These are phyloP conservation scores for Phoeniculus purpureus DNA, from an alignment of 2,797 vertebrate genomes.

Conservation along the genomic window DNA sequence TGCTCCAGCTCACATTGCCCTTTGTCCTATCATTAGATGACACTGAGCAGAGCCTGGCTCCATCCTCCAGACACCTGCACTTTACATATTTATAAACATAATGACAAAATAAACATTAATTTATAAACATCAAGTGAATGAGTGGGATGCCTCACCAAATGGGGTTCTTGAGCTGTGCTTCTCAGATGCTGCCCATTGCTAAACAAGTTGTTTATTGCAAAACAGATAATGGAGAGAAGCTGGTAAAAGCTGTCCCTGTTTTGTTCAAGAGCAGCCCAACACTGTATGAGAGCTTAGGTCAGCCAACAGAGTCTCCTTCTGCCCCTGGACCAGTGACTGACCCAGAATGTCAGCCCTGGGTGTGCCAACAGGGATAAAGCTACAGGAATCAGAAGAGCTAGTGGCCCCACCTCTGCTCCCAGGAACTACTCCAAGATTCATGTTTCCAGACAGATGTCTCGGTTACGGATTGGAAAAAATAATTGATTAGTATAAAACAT, in stretches of 20 bases:
- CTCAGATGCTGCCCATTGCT: background rate
- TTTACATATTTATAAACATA: too few species aligned
- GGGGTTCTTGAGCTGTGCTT: rapidly evolving
- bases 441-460: background rate
- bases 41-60: too few species aligned
- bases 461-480: background rate
- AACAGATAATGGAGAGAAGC: background rate
- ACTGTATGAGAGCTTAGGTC: background rate
- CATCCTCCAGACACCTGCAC: too few species aligned
- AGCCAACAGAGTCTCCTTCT: background rate
- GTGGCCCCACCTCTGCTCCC: background rate
- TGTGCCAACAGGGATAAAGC: background rate
- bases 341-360: background rate
- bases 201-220: background rate
- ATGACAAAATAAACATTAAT: too few species aligned
- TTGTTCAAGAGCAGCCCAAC: background rate
- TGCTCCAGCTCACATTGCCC: too few species aligned
- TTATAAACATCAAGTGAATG: rapidly evolving
- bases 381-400: background rate
- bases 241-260: background rate
- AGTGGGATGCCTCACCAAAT: background rate
- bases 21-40: too few species aligned
- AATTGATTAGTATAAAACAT: background rate
- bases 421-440: background rate
- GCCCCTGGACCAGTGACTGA: background rate